These are phyloP conservation scores for Crematogaster levior DNA, from an alignment of 2,888 invertebrate species.

Conservation along the genomic window DNA sequence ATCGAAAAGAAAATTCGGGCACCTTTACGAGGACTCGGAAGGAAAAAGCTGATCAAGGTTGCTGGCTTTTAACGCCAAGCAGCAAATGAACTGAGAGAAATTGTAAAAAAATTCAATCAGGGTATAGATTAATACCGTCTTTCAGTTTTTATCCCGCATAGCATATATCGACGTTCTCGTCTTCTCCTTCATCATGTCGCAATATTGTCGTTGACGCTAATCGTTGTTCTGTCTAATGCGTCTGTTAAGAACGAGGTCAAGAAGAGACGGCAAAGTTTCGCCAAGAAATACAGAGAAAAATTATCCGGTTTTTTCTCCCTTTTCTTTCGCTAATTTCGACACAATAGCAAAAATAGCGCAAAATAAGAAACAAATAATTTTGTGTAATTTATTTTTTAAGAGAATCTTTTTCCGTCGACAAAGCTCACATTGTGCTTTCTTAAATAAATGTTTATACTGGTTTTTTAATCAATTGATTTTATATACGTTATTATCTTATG, in stretches of 20 bases:
- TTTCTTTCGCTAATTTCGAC: neutral
- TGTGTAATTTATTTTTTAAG: neutral
- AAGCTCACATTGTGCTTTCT: neutral
- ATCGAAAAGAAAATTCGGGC: neutral
- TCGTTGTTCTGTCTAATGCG: neutral
- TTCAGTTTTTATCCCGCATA: neutral
- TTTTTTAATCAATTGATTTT: neutral
- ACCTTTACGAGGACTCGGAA: too few species aligned
- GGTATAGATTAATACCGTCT: neutral
- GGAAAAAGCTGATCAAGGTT: neutral
- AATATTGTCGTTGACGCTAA: neutral
- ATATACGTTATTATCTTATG: neutral
- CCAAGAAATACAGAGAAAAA: neutral
- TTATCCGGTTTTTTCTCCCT: neutral
- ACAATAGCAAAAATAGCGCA: too few species aligned
- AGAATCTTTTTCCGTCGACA: neutral
- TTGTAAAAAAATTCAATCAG: neutral
- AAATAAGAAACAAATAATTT: neutral
- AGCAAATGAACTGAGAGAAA: neutral
- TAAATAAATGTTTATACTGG: neutral
- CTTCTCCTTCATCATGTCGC: too few species aligned
- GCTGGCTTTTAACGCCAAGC: slow-evolving; percentile 1
- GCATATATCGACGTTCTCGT: neutral
- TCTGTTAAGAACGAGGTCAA: neutral
- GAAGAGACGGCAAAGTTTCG: neutral